phyloP scores from a whole-genome alignment of 1,140 invertebrate genomes.

The Leptestheria dahalacensis region DNA sequence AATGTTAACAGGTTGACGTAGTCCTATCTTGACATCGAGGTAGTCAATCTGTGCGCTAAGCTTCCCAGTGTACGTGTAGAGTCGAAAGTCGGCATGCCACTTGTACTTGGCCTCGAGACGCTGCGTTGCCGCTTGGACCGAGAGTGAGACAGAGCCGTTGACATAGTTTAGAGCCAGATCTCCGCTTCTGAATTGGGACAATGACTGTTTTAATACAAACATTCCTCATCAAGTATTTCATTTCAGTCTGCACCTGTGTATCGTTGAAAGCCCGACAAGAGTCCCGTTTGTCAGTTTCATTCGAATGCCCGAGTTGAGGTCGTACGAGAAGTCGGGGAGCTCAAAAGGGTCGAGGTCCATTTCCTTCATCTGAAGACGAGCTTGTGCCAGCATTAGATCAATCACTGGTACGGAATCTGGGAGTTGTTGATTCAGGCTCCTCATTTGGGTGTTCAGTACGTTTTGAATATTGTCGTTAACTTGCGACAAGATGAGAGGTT shows the following conservation, averaged over 20 bases:
- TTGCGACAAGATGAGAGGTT: constrained; percentile 60
- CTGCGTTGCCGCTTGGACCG: constrained; percentile 57
- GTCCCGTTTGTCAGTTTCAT: constrained; percentile 44
- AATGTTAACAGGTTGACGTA: constrained; percentile 59
- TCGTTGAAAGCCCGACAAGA: constrained; percentile 57
- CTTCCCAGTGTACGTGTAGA: constrained; percentile 49
- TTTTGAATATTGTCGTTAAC: constrained; percentile 46
- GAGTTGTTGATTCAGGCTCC: constrained; percentile 48
- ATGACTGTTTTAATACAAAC: background rate
- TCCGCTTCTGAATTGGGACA: constrained; percentile 38
- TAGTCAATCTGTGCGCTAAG: constrained; percentile 59
- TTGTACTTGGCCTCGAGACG: constrained; percentile 46
- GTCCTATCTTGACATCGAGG: constrained; percentile 37
- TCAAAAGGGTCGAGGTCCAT: constrained; percentile 52
- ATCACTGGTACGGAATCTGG: constrained; percentile 71
- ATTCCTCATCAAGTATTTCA: too few relatives aligned
- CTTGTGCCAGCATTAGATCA: constrained; percentile 59
- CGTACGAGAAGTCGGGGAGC: constrained; percentile 22
- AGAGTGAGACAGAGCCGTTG: constrained; percentile 42
- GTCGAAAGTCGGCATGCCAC: constrained; percentile 55
- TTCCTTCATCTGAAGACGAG: constrained; percentile 47
- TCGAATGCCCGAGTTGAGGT: constrained; percentile 1
- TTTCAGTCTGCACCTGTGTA: constrained; percentile 37
- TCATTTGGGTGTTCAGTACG: constrained; percentile 23
- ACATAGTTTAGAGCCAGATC: constrained; percentile 53